phyloP scores from a whole-genome alignment of 2,797 vertebrate genomes.

The Scolopax rusticola region DNA sequence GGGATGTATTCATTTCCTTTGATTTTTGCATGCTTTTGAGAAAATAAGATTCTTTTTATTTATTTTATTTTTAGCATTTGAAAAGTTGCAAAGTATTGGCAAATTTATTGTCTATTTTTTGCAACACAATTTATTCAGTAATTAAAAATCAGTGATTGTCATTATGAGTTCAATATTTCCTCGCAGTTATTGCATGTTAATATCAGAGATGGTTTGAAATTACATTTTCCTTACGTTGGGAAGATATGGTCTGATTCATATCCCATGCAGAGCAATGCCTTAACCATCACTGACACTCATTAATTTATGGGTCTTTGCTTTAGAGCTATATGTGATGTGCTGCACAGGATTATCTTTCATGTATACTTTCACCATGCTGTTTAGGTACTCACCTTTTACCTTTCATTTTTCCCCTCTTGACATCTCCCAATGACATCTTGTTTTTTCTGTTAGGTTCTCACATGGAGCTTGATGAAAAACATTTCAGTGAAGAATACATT shows the following conservation, averaged over 20 bases:
- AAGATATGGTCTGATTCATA: conserved; percentile 20
- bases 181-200: not conserved
- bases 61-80: not conserved
- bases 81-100: not conserved
- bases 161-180: not conserved
- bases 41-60: not conserved
- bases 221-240: not conserved
- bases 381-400: not conserved
- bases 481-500: not conserved
- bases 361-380: not conserved
- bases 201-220: conserved; percentile 5
- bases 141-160: not conserved
- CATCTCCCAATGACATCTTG: not conserved
- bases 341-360: not conserved
- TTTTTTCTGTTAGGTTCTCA: no score
- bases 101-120: not conserved
- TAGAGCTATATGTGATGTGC: conserved; percentile 17
- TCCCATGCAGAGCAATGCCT: not conserved
- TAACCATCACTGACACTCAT: conserved; percentile 41
- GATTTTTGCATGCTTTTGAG: not conserved
- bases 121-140: conserved; percentile 5
- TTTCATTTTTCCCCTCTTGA: conserved; percentile 26
- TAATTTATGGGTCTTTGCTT: conserved; percentile 23
- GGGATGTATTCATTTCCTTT: not conserved
- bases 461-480: not conserved